phyloP scores from a whole-genome alignment of 2,888 invertebrate genomes.

The Brenthis ino region DNA sequence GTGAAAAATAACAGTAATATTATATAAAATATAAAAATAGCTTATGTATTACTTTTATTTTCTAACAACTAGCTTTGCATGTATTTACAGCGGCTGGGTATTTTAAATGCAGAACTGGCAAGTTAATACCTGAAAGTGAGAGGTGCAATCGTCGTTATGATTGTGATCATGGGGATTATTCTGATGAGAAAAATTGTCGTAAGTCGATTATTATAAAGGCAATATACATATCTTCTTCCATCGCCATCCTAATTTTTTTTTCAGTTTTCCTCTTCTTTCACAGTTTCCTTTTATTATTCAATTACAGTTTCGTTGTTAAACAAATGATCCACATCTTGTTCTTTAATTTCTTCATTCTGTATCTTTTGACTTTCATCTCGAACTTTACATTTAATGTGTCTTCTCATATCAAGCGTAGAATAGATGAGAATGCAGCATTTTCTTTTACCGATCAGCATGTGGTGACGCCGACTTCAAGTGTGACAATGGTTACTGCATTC shows the following conservation, averaged over 20 bases:
- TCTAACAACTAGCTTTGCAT: conserved; percentile 52
- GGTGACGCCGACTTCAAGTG: conserved; percentile 83
- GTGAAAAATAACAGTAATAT: not conserved
- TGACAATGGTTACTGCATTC: conserved; percentile 84
- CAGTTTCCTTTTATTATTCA: not conserved
- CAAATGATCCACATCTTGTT: not conserved
- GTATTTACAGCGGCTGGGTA: conserved; percentile 69
- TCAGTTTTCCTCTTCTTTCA: conserved; percentile 23
- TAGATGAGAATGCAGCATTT: conserved; percentile 48
- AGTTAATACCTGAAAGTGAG: conserved; percentile 79
- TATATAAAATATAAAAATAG: not conserved
- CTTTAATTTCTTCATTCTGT: not conserved
- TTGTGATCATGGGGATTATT: conserved; percentile 85
- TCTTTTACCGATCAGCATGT: conserved; percentile 83
- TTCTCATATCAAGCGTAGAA: conserved; percentile 24
- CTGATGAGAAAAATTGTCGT: conserved; percentile 90
- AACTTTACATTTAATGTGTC: conserved; percentile 1
- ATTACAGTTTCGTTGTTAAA: not conserved
- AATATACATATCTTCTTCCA: not conserved
- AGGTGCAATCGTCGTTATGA: conserved; percentile 86
- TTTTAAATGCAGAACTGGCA: conserved; percentile 87
- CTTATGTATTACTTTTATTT: conserved; percentile 13
- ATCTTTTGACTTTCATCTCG: not conserved
- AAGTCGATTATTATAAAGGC: conserved; percentile 68
- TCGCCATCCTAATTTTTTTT: conserved; percentile 1